Evolutionary conservation across 2,113 vertebrate genomes (phyloP), one percentile per base, ranked within the genome.

Genomic region (Hemibagrus wyckioides): DNA sequence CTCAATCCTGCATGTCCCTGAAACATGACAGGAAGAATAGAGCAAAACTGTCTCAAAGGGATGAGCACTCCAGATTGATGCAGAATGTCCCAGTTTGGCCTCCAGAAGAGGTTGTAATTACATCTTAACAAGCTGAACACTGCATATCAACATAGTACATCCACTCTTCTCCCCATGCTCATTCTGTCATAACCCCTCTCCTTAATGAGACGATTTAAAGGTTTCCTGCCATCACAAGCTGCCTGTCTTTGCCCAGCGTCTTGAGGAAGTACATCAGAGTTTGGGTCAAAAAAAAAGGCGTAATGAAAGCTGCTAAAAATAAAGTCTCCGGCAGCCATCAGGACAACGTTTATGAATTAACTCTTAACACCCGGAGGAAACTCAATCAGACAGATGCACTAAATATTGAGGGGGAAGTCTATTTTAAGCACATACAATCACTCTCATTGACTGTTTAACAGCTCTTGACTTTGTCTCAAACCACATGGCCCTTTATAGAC

Each of bases 231-330:
- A 91, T 79, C 86, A 89, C 83, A 76, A 91, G 87, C 93, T 94
- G 93, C 93, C 94, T 92, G 90, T 80, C 83, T 71, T 79, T 77
- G 15, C 56, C 86, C 39, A 81, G 65, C 90, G 87, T 93, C 88
- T 90, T 85, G 92, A 90, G 90, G 88, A 86, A 91, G 90, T 92
- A 92, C 88, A 91, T 93, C 91, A 86, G 21, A 77, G 81, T 83
- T 82, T 77, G 71, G 80, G 56, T 85, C 30, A 33, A 65, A 90
- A 93, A 92, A 92, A 48, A 48, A 48, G 91, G 86, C 90, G 84
- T 91, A 94, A 93, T 93, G 92, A 93, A 93, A 94, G 90, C 87
- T 91, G 90, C 93, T 94, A 94, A 95, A 95, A 95, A 95, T 94
- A 94, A 91, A 11, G 85, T 30, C 21, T 50, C 85, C 84, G 71